Percentiles rank a stretch among this genome's conserved stretches.
Evolutionary conservation across 2,888 invertebrate genomes (phyloP).

Genomic region (Scelioninae gen. 2): DNA sequence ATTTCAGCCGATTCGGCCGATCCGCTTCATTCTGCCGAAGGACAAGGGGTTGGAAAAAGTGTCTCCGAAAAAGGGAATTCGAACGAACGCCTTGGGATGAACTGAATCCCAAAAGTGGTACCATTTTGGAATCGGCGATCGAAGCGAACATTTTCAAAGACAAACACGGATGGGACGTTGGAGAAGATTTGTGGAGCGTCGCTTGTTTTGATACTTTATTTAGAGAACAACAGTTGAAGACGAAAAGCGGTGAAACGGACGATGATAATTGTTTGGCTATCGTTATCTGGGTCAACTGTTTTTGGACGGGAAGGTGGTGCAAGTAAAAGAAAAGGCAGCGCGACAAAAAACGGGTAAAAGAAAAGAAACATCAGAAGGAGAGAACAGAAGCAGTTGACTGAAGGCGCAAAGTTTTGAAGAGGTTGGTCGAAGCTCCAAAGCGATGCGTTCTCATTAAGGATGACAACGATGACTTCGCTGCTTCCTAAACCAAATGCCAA

Average conservation of each 20-base stretch:
- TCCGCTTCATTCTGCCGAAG: too few species aligned
- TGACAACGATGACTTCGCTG: conserved; percentile 66
- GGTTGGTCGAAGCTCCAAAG: conserved; percentile 60
- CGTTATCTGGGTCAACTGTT: conserved; percentile 58
- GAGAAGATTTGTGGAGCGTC: too few species aligned
- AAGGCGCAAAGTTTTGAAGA: conserved; percentile 66
- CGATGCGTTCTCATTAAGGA: conserved; percentile 71
- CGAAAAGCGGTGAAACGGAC: not conserved
- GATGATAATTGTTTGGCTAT: conserved; percentile 42
- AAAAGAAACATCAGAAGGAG: conserved; percentile 46
- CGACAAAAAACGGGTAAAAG: conserved; percentile 47
- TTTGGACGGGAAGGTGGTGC: conserved; percentile 49
- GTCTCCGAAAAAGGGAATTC: too few species aligned
- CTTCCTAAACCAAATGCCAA: conserved; percentile 72
- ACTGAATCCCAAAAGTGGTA: too few species aligned
- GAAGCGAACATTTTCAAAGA: too few species aligned
- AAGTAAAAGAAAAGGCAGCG: conserved; percentile 51
- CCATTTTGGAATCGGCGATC: too few species aligned
- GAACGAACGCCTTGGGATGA: too few species aligned
- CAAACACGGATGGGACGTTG: too few species aligned
- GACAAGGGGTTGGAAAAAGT: too few species aligned
- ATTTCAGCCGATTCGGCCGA: too few species aligned
- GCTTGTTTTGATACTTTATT: too few species aligned
- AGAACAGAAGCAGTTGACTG: conserved; percentile 65
- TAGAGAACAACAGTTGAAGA: too few species aligned